Base-by-base conservation (phyloP, 2,797 vertebrate genomes). In the Cuculus canorus region DNA sequence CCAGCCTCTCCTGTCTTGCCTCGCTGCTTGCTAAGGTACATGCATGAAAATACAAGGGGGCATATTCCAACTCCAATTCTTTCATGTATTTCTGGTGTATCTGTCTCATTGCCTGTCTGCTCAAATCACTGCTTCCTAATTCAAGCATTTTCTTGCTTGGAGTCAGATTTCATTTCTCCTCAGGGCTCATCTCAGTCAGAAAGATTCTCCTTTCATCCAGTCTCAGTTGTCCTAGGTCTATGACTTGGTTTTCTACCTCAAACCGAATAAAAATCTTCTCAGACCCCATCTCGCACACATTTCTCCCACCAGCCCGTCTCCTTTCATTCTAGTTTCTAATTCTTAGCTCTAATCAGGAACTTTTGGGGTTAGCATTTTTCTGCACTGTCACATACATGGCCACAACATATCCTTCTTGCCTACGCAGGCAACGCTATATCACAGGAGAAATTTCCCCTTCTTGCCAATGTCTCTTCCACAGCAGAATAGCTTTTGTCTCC, bases 321-420 rank as follows among this genome's bases (percentile, higher is more conserved):
- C 3, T 11, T 50, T 88, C 52, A 22, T 16, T 64, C 12, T 7
- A 64, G 11, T 23, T 84, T 16, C 17, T 82, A 84, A 45, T 0
- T 2, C 17, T 73, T 33, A 18, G 19, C 13, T 50, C 13, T 24
- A 41, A 21, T 41, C 59, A 61, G n/a, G 47, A 79, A 21, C 4
- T 15, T 48, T 61, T 56, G 10, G 8, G 21, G 3, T 64, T 52
- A 56, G 4, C 18, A 15, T 41, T 76, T 72, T 54, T 59, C 45
- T 75, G 10, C 12, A n/a, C 3, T 10, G 10, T 59, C 17, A 33
- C 1, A 0, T 41, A 33, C 15, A 14, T 0, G 1, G 7, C 15
- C 37, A 17, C 32, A 52, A 32, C 7, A 27, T 7, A 33, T 52
- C 39, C 7, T 47, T 54, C 28, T 61, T 50, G 17, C 28, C 37